Percentiles rank a stretch among this genome's conserved stretches.
Conservation (phyloP, 1,140 invertebrate species). For the Harpegnathos saltator region DNA sequence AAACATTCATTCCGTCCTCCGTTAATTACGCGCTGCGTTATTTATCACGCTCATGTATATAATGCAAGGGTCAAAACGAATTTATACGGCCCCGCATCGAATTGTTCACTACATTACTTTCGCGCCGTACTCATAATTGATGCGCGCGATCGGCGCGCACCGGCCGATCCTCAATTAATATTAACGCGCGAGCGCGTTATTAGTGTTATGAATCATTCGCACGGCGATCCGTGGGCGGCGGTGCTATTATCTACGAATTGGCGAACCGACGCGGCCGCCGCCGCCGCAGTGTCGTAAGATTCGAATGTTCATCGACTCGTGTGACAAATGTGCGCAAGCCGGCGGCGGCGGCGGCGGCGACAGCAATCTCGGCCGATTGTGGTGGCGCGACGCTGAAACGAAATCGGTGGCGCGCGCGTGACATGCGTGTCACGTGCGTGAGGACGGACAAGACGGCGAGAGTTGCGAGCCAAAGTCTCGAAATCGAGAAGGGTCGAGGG, state of each 20-base stretch:
- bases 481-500: constrained; percentile 11
- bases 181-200: constrained; percentile 62
- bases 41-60: constrained; percentile 72
- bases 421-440: neutral
- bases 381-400: constrained; percentile 3
- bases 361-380: constrained; percentile 16
- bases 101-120: constrained; percentile 73
- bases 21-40: constrained; percentile 77
- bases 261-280: constrained; percentile 20
- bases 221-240: constrained; percentile 22
- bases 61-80: constrained; percentile 73
- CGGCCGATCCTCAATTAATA: constrained; percentile 72
- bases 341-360: neutral
- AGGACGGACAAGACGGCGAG: neutral
- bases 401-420: constrained; percentile 12
- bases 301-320: constrained; percentile 10
- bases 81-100: constrained; percentile 65
- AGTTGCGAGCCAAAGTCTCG: neutral
- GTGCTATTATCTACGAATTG: constrained; percentile 56
- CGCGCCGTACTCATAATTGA: constrained; percentile 67
- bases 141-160: constrained; percentile 53
- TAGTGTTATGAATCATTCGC: constrained; percentile 61
- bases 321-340: constrained; percentile 42
- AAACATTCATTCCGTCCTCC: constrained; percentile 72
- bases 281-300: constrained; percentile 39